Evolutionary conservation across 2,113 vertebrate species (phyloP).

Genomic region (Tenrec ecaudatus): DNA sequence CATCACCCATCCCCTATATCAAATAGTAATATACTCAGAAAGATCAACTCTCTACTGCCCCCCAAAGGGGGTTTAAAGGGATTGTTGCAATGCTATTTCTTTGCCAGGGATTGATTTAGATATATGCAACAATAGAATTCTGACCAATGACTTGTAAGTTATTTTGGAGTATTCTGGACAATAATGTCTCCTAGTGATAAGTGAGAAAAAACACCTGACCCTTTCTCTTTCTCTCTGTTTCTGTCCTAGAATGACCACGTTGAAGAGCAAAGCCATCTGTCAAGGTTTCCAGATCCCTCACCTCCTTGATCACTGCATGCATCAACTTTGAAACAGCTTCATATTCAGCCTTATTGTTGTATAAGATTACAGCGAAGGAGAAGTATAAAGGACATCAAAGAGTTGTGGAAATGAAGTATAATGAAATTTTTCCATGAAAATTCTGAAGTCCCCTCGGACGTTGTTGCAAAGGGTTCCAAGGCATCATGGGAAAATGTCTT

Average conservation of each 20-base stretch:
- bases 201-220: not conserved
- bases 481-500: not conserved
- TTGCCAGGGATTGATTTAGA: not conserved
- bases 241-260: not conserved
- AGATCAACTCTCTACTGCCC: not conserved
- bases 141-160: not conserved
- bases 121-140: not conserved
- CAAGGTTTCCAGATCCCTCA: not conserved
- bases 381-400: too few relatives aligned
- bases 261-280: not conserved
- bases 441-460: too few relatives aligned
- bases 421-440: too few relatives aligned
- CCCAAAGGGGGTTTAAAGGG: too few relatives aligned
- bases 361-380: not conserved
- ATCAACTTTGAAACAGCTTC: not conserved
- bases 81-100: too few relatives aligned
- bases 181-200: not conserved
- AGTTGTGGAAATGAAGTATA: too few relatives aligned
- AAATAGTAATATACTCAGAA: not conserved
- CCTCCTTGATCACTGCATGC: not conserved
- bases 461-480: not conserved
- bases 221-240: not conserved
- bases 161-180: not conserved
- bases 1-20: accelerated
- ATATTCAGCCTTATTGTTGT: not conserved